A percentile compares a stretch with the other conserved stretches of the same genome.
Evolutionary conservation across 1,140 invertebrate genomes (phyloP).

Genomic region (Acromyrmex charruanus): DNA sequence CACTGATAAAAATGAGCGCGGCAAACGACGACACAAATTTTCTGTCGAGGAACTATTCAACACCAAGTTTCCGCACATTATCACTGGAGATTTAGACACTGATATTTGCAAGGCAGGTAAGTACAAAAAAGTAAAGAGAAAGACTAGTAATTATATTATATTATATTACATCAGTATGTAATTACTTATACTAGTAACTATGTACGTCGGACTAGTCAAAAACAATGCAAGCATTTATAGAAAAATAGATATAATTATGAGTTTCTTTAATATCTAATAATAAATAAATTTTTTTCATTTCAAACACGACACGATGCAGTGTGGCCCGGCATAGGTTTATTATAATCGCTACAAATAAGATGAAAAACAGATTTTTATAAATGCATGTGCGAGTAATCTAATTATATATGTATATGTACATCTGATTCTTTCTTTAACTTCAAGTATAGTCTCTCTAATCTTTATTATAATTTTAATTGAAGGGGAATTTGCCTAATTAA

Average conservation of each 20-base stretch:
- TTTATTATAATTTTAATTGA: not conserved
- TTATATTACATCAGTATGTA: no score
- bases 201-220: not conserved
- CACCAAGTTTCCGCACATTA: slow-evolving; percentile 89
- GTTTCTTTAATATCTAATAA: not conserved
- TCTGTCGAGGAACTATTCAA: slow-evolving; percentile 90
- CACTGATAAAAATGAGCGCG: slow-evolving; percentile 14
- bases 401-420: not conserved
- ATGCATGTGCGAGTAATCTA: not conserved
- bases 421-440: not conserved
- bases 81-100: slow-evolving; percentile 92
- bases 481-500: not conserved
- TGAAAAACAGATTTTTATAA: not conserved
- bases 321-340: not conserved
- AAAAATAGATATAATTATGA: not conserved
- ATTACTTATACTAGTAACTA: not conserved
- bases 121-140: slow-evolving; percentile 73
- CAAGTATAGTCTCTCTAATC: not conserved
- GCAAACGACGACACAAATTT: slow-evolving; percentile 81
- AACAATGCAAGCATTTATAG: not conserved
- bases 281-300: not conserved
- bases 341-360: not conserved
- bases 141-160: no score
- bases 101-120: slow-evolving; percentile 95
- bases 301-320: not conserved